Evolutionary conservation across 2,888 invertebrate species (phyloP).

Genomic region (Strigamia transsilvanica): DNA sequence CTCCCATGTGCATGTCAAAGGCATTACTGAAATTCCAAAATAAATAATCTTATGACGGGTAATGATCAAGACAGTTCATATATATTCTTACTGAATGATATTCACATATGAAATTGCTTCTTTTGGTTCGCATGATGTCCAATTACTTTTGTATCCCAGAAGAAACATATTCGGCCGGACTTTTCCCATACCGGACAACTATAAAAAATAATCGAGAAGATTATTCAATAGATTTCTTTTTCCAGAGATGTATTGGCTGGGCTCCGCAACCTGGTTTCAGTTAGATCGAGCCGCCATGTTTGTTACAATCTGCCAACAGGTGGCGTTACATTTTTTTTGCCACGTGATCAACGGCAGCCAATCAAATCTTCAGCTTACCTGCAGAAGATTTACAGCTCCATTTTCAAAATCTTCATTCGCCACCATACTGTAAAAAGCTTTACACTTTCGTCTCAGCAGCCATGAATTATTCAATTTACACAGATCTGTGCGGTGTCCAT

Average conservation of each 20-base stretch:
- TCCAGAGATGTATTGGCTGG: neutral
- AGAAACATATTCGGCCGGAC: slow-evolving; percentile 26
- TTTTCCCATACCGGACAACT: slow-evolving; percentile 50
- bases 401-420: slow-evolving; percentile 23
- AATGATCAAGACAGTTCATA: neutral
- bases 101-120: slow-evolving; percentile 2
- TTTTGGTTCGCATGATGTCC: slow-evolving; percentile 52
- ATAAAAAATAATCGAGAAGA: neutral
- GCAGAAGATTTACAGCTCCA: slow-evolving; percentile 17
- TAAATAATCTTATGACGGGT: no score
- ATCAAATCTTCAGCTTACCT: no score
- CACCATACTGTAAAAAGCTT: slow-evolving; percentile 28
- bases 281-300: no score
- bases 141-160: slow-evolving; percentile 50
- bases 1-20: slow-evolving; percentile 67
- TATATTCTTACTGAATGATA: slow-evolving; percentile 9
- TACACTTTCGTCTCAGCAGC: slow-evolving; percentile 57
- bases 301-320: no score
- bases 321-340: no score
- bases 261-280: no score
- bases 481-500: slow-evolving; percentile 59
- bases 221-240: neutral
- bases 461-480: neutral
- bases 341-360: no score
- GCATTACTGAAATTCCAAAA: slow-evolving; percentile 65